Conservation (phyloP, 2,797 vertebrate genomes). For the Coregonus sp. region DNA sequence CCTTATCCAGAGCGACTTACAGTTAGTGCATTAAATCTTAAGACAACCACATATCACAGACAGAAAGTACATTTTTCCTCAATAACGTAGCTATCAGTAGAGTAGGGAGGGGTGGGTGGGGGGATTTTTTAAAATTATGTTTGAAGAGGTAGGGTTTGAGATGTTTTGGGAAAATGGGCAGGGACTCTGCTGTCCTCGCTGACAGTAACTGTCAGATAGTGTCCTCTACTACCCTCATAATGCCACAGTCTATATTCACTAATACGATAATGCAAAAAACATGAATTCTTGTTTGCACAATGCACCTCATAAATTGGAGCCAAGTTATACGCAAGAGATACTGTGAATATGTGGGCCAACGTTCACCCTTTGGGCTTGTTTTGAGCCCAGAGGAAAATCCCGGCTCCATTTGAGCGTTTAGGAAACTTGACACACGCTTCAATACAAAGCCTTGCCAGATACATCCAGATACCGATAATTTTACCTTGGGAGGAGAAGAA, state of each 20-base stretch:
- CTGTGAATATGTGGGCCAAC: conserved; percentile 4
- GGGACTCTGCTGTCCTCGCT: background rate
- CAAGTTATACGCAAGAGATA: background rate
- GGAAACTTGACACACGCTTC: background rate
- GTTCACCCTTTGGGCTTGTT: background rate
- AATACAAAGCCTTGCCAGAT: background rate
- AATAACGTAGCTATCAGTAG: too few species aligned
- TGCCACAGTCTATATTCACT: background rate
- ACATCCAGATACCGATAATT: background rate
- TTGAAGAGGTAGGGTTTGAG: too few species aligned
- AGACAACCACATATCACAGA: too few species aligned
- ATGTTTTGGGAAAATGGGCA: too few species aligned
- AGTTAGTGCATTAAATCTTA: too few species aligned
- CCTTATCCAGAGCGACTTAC: too few species aligned
- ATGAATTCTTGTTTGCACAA: background rate
- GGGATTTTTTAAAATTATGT: too few species aligned
- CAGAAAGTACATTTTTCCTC: too few species aligned
- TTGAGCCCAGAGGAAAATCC: conserved; percentile 2
- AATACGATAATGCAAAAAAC: background rate
- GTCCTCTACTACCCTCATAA: background rate
- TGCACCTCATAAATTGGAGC: background rate
- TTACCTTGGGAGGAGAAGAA: background rate
- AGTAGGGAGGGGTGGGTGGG: too few species aligned
- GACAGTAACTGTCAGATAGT: background rate
- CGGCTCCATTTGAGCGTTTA: conserved; percentile 4